Percentiles rank a stretch among this genome's conserved stretches.
These are phyloP conservation scores for Sternarchorhynchus goeldii DNA, from an alignment of 2,797 vertebrate species.

Conservation along the genomic window DNA sequence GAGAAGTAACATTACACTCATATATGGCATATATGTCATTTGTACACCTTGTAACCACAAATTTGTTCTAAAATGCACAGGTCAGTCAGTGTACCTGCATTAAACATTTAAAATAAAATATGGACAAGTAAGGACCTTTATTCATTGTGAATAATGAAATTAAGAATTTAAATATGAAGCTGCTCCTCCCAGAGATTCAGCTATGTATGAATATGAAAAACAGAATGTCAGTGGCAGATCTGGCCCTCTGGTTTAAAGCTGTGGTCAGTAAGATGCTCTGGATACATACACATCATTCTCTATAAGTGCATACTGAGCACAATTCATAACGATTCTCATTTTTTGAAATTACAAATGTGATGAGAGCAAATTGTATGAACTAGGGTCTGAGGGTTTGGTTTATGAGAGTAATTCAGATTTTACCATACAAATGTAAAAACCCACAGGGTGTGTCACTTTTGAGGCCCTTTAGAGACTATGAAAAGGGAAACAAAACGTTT, in stretches of 20 bases:
- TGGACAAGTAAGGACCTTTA: too few relatives aligned
- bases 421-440: slow-evolving; percentile 24
- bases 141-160: too few relatives aligned
- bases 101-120: too few relatives aligned
- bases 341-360: slow-evolving; percentile 3
- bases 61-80: too few relatives aligned
- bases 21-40: too few relatives aligned
- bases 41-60: too few relatives aligned
- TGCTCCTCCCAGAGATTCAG: too few relatives aligned
- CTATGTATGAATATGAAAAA: too few relatives aligned
- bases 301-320: background rate
- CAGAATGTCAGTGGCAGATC: too few relatives aligned
- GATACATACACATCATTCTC: background rate
- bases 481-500: slow-evolving; percentile 21
- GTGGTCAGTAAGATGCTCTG: background rate
- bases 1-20: background rate
- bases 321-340: background rate
- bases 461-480: background rate
- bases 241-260: background rate
- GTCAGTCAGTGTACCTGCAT: too few relatives aligned
- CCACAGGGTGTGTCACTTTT: slow-evolving; percentile 45
- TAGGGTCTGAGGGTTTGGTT: slow-evolving; percentile 7
- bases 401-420: slow-evolving; percentile 24
- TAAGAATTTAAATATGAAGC: too few relatives aligned
- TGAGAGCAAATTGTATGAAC: background rate